Base-by-base conservation (phyloP, 2,113 vertebrate species). In the Trematomus loennbergii region DNA sequence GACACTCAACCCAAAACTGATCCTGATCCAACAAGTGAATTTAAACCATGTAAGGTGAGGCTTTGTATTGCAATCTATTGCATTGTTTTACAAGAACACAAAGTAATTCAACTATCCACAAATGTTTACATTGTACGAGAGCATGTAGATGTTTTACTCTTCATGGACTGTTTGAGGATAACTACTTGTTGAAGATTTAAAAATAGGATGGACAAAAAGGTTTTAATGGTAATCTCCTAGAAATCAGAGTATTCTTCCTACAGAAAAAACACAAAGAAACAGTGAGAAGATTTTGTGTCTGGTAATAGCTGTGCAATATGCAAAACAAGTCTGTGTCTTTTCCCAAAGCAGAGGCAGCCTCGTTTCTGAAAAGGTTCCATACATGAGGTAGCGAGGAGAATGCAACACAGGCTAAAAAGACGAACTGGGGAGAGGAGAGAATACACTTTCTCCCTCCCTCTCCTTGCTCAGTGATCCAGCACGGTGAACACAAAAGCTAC, bases 401-500 rank as follows among this genome's bases (percentile, higher is more conserved):
- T 82, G 85, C 72, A 67, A 61, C 84, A 62, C 75, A 70, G 83
- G 87, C 79, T 60, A 83, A 88, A 90, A 87, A 88, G 87, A 78
- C 83, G 49, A 86, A 90, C 82, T 75, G 83, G 36, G 74, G 86
- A 88, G 87, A 84, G 69, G 76, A 84, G 80, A 91, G 89, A 87
- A 91, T 91, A 86, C 81, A 69, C 72, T 77, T 81, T 81, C 76
- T 79, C 67, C 82, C 75, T 88, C 86, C 82, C 88, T 81, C 84
- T 82, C 86, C 76, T 53, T 92, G 92, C 84, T 93, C 92, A 92
- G 63, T 93, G 89, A 94, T 92, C 91, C 93, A 93, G 87, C 84
- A 87, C 92, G 75, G 83, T 60, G 87, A 86, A 86, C 89, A 94
- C 93, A 90, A 93, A 93, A 91, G 91, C 91, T 83, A 68, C 92